Percentiles rank a stretch among this genome's conserved stretches.
Conservation (phyloP, 2,113 vertebrate species). For the Myrmophylax atrothorax region DNA sequence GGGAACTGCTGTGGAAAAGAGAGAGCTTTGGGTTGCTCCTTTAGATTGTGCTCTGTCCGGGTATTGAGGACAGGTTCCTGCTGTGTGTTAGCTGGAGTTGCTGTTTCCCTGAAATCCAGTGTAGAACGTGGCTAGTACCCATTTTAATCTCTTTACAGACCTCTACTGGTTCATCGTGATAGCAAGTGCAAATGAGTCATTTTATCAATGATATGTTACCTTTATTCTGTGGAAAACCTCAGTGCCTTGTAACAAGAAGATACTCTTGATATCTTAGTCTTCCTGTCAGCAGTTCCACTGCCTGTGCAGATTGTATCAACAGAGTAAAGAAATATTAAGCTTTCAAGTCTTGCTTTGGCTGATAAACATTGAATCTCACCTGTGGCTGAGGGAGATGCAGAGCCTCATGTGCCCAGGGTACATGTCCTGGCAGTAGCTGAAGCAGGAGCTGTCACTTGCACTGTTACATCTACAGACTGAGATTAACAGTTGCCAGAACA, state of each 20-base stretch:
- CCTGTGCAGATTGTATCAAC: background rate
- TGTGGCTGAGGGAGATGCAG: background rate
- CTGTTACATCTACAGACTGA: background rate
- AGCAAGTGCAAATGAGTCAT: background rate
- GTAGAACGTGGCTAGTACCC: background rate
- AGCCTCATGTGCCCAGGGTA: background rate
- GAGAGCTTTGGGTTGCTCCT: background rate
- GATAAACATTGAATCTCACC: background rate
- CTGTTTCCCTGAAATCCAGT: background rate
- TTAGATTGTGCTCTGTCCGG: background rate
- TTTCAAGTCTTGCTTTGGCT: background rate
- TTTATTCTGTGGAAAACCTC: background rate
- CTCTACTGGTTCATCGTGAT: background rate
- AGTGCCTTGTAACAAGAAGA: background rate
- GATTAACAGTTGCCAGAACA: background rate
- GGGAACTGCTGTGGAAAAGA: background rate
- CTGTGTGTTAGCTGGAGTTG: background rate
- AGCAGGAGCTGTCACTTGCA: conserved; percentile 9
- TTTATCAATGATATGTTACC: background rate
- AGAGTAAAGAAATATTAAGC: background rate
- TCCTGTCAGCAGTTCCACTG: background rate
- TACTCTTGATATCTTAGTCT: background rate
- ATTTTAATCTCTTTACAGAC: conserved; percentile 13
- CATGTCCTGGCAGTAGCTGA: background rate
- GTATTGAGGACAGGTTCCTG: background rate